phyloP scores from a whole-genome alignment of 1,140 invertebrate genomes.

The Grapholita molesta region DNA sequence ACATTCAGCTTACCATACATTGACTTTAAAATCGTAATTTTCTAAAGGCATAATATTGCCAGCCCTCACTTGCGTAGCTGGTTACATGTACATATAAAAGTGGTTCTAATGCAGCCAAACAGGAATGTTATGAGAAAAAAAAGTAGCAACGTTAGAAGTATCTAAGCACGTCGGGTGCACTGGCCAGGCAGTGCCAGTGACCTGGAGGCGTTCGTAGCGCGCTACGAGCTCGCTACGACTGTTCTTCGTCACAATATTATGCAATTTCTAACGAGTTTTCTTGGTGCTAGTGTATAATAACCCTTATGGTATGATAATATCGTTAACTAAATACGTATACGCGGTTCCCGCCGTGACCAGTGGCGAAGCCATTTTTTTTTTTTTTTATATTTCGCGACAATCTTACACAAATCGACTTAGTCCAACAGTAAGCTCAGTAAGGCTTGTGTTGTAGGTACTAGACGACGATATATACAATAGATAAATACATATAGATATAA shows the following conservation, averaged over 20 bases:
- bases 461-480: no score
- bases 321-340: no score
- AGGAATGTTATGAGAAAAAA: constrained; percentile 68
- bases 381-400: no score
- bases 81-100: constrained; percentile 46
- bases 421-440: no score
- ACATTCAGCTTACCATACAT: not conserved
- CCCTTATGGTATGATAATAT: not conserved
- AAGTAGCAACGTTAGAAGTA: constrained; percentile 72
- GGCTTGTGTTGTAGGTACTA: no score
- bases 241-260: not conserved
- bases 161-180: constrained; percentile 70
- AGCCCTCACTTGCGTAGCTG: not conserved
- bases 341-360: no score
- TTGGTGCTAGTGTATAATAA: not conserved
- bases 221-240: constrained; percentile 59
- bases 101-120: constrained; percentile 52
- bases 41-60: not conserved
- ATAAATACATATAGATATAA: no score
- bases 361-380: no score
- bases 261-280: not conserved
- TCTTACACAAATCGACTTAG: no score
- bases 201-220: constrained; percentile 53
- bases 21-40: not conserved
- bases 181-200: constrained; percentile 68